Conservation (phyloP, 2,113 vertebrate genomes). For the Laticauda colubrina region DNA sequence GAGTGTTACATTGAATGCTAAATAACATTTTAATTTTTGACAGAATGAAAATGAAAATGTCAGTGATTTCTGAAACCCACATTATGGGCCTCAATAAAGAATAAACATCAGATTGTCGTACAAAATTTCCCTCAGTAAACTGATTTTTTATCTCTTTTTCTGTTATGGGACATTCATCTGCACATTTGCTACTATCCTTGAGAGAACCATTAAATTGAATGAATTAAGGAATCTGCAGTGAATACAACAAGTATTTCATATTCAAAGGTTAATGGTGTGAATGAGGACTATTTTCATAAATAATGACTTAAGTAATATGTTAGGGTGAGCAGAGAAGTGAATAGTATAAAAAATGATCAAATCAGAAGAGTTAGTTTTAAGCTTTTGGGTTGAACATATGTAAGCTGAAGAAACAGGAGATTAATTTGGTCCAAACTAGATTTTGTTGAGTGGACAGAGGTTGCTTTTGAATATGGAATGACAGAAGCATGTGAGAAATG, state of each 20-base stretch:
- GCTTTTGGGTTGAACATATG: neutral
- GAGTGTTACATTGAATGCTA: neutral
- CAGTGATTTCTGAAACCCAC: neutral
- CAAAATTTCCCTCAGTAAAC: neutral
- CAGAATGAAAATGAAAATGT: neutral
- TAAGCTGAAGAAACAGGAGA: neutral
- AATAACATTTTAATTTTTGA: neutral
- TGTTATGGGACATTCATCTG: neutral
- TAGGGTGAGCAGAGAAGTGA: neutral
- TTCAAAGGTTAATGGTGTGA: neutral
- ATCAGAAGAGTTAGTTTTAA: neutral
- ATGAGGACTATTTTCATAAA: neutral
- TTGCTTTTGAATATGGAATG: neutral
- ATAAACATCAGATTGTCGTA: neutral
- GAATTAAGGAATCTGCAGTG: neutral
- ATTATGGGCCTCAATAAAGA: neutral
- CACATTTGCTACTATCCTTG: neutral
- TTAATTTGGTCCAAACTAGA: neutral
- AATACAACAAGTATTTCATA: neutral
- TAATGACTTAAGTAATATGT: neutral
- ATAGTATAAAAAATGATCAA: neutral
- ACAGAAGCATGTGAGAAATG: neutral
- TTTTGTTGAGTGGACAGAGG: neutral
- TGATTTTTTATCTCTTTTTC: neutral
- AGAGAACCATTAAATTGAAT: neutral